Conservation (phyloP, 2,888 invertebrate genomes). For the Metopia argyrocephala region DNA sequence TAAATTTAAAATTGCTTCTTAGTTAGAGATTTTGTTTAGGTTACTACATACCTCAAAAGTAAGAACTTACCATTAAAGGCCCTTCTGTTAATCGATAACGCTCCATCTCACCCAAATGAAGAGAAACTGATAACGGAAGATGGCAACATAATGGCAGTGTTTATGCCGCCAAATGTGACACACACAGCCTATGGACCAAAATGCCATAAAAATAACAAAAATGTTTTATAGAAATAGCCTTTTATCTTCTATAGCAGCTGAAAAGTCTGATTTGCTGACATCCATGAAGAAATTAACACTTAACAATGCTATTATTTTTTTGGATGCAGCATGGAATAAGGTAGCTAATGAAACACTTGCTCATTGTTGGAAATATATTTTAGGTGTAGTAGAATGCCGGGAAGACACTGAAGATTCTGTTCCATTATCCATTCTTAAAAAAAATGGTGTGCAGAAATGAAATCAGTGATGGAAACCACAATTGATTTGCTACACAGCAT, state of each 20-base stretch:
- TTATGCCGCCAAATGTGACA: constrained; percentile 16
- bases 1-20: too few relatives aligned
- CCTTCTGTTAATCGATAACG: not conserved
- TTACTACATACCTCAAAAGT: too few relatives aligned
- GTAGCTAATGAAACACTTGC: not conserved
- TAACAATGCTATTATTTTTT: constrained; percentile 29
- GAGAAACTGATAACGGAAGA: constrained; percentile 15
- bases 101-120: constrained; percentile 16
- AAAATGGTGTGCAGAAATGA: constrained; percentile 7
- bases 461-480: constrained; percentile 5
- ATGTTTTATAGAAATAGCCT: constrained; percentile 22
- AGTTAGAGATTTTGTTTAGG: too few relatives aligned
- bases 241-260: constrained; percentile 17
- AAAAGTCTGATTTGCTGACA: constrained; percentile 12
- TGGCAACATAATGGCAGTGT: constrained; percentile 24
- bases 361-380: constrained; percentile 31
- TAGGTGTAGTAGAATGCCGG: not conserved
- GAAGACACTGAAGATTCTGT: constrained; percentile 21
- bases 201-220: constrained; percentile 32
- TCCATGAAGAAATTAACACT: constrained; percentile 24
- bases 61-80: not conserved
- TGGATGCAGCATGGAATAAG: constrained; percentile 6
- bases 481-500: not conserved
- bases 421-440: constrained; percentile 5
- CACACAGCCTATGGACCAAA: constrained; percentile 31